Evolutionary conservation across 1,140 invertebrate genomes (phyloP), one percentile per base, ranked within the genome.

Genomic region (Saccostrea glomerata): DNA sequence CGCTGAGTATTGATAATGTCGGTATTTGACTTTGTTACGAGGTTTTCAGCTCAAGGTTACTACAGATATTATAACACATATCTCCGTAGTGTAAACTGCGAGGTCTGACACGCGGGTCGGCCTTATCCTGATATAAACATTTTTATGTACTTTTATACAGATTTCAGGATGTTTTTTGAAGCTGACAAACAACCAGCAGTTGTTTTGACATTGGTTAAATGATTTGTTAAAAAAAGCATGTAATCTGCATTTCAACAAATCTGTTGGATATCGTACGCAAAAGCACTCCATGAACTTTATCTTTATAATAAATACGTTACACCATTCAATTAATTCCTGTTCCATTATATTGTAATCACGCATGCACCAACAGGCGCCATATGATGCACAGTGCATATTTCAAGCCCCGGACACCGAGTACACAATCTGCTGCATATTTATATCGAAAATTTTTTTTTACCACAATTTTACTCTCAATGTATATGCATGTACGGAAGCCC

Each of bases 41-140:
- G 30, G 70, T 30, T 77, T 77, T 30, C 30, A 77, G 70, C 70
- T 77, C 70, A 77, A 77, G 70, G 70, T 77, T 77, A 77, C 70
- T 77, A 77, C 70, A 12, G 70, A 30, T 13, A 77, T 77, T 25
- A 12, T 77, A 25, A n/a, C 58, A 63, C 70, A 77, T 77, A 30
- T 77, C 70, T 15, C 25, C 15, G 70, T 77, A 30, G 70, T 25
- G 70, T 77, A 77, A 77, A 77, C 70, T 77, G 11, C 25, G 25
- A 25, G 70, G 70, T 30, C 25, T 77, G 70, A 77, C 70, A 77
- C 30, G 70, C 70, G 70, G 70, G 70, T 77, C 70, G 30, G 70
- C 70, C 70, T 77, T 77, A 77, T 77, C 70, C 4, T 36, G 70
- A 77, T 36, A 36, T 36, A 77, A 15, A 77, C 23, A 36, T 77